Evolutionary conservation across 2,113 vertebrate species (phyloP), one percentile per base, ranked within the genome.

Genomic region (Arvicanthis niloticus): DNA sequence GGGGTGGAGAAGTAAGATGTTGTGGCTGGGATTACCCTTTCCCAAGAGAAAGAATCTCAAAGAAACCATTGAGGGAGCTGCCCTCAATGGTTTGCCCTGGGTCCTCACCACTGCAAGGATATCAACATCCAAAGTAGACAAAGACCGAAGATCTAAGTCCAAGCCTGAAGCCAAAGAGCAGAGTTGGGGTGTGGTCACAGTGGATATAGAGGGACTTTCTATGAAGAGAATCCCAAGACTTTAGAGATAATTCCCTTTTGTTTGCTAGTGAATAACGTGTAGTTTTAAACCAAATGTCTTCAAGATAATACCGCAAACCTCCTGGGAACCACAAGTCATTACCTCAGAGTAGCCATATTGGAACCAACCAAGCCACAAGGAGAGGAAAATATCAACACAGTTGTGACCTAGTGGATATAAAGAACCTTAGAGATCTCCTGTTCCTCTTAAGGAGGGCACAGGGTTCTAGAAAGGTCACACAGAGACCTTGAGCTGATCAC

Each of bases 81-180:
- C 11, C 22, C 81, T n/a, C n/a, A n/a, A n/a, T n/a, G n/a, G 40
- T 13, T 7, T 65, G 70, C 56, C 31, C 58, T 86, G 13, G 70
- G 81, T 68, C 76, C 29, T 40, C 62, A 82, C 5, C 7, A 8
- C 24, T 40, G 26, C 6, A 48, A 93, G 10, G 72, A 31, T 26
- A 48, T n/a, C 22, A 86, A 58, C 45, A 84, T 19, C 42, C 21
- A 90, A 88, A 86, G 21, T 13, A 5, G 26, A 80, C 81, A 29
- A 94, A 81, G 53, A 45, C 89, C 72, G 22, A 96, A 81, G 60
- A 78, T 91, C 90, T 81, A 92, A 65, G n/a, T 9, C 56, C 15
- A 68, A 88, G 56, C 60, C n/a, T 93, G 72, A 67, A 76, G 13
- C 40, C 51, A 40, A 21, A 21, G 68, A 56, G 2, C n/a, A 60